Base-by-base conservation (phyloP, 1,140 invertebrate genomes). In the Drosophila pectinifera region DNA sequence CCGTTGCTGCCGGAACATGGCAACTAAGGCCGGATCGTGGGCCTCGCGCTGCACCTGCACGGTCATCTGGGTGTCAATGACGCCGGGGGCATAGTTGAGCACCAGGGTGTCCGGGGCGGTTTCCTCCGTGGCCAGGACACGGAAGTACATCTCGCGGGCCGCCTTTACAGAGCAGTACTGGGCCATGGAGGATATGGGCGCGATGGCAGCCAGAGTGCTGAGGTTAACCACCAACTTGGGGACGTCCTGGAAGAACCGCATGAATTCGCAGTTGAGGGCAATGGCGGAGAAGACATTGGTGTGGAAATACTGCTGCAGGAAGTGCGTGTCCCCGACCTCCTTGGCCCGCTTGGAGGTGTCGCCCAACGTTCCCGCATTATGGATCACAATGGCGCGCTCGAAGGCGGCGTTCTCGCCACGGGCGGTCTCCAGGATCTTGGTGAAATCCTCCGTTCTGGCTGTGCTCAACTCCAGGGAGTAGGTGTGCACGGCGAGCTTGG, bases 61-160 rank as follows among this genome's bases (percentile, higher is more conserved):
- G 39, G 96, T 95, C 97, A 99, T 99, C 49, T 97, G 95, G 0
- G 98, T 99, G 70, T 97, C 94, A 4, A 99, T 96, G 4, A 98
- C 97, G 24, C 98, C 98, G 1, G 98, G 98, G 5, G 98, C 96
- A 93, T 99, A 99, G 93, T 96, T 98, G 4, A 99, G 92, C 10
- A 99, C 95, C 59, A 95, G 93, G 0, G 98, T 93, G 22, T 94
- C 88, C 76, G 96, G 95, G 1, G 62, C 13, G 0, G 74, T 11
- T 62, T 92, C 91, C 93, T 99, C 98, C 28, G 94, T 92, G 8
- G 97, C 97, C 46, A 99, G 93, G 31, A 96, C 95, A 88, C 95
- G 95, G 84, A 99, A 98, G 90, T 96, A 97, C 95, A 98, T 97
- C 85, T 99, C 97, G 53, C 98, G 93, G n/a, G 97, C 96, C 14